These are phyloP conservation scores for Porites rus DNA, from an alignment of 92 coral and sea anemone species.

Conservation along the genomic window DNA sequence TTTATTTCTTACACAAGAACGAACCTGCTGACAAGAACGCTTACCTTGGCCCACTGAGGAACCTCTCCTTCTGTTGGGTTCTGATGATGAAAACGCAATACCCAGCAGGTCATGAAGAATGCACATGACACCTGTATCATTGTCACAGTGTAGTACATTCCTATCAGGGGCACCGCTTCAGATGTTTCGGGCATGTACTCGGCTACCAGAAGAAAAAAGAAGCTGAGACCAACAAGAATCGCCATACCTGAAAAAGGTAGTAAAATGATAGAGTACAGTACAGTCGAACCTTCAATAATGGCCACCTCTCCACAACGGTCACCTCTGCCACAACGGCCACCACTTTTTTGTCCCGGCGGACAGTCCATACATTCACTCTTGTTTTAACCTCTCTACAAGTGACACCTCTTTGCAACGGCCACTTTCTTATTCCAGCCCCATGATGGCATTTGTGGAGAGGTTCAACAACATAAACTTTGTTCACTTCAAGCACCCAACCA, in stretches of 20 bases:
- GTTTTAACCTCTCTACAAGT: no score
- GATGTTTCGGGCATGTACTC: conserved; percentile 98
- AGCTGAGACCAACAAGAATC: conserved; percentile 84
- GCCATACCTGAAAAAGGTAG: conserved; percentile 77
- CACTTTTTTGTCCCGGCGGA: no score
- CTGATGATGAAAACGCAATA: conserved; percentile 84
- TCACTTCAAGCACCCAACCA: no score
- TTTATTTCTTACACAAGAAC: background rate
- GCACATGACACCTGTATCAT: conserved; percentile 88
- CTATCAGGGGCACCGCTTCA: conserved; percentile 87
- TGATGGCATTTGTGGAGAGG: no score
- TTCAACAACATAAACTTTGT: no score
- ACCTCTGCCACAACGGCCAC: background rate
- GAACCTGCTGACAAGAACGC: background rate
- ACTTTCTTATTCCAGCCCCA: no score
- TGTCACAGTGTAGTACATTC: conserved; percentile 89
- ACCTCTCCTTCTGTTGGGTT: conserved; percentile 85
- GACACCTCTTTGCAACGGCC: no score
- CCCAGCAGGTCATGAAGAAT: conserved; percentile 91
- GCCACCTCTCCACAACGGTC: background rate
- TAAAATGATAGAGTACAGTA: background rate
- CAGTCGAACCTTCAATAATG: background rate
- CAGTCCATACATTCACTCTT: no score
- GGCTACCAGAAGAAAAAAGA: conserved; percentile 94
- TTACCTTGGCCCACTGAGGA: conserved; percentile 89